A percentile compares a stretch with the other conserved stretches of the same genome.
Conservation (phyloP, 1,140 invertebrate genomes). For the Paramacrobiotus metropolitanus region DNA sequence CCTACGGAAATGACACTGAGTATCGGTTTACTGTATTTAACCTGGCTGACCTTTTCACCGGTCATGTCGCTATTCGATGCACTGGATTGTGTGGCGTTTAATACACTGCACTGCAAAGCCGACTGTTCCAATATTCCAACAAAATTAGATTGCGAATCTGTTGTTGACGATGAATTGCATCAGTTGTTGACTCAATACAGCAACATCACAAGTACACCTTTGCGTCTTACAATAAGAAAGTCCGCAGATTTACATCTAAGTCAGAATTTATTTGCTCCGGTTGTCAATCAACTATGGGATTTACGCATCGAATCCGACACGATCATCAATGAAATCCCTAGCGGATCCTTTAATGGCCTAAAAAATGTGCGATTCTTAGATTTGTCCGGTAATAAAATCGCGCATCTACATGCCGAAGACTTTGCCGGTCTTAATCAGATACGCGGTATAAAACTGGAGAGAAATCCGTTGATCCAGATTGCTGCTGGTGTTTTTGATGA, state of each 20-base stretch:
- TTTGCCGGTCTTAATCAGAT: constrained; percentile 54
- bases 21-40: too few relatives aligned
- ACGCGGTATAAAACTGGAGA: constrained; percentile 24
- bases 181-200: not conserved
- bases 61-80: too few relatives aligned
- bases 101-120: not conserved
- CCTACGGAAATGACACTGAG: too few relatives aligned
- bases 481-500: constrained; percentile 9
- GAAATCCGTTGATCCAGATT: constrained; percentile 5
- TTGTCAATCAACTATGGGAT: constrained; percentile 27
- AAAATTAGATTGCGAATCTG: not conserved
- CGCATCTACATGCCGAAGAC: constrained; percentile 49
- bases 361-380: constrained; percentile 48
- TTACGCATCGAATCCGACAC: constrained; percentile 47
- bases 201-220: not conserved
- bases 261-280: not conserved
- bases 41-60: too few relatives aligned
- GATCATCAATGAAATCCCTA: constrained; percentile 36
- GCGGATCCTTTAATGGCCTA: constrained; percentile 37
- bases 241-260: not conserved
- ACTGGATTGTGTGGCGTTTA: not conserved
- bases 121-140: not conserved
- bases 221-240: not conserved
- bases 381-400: constrained; percentile 46
- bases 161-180: not conserved